Evolutionary conservation across 2,797 vertebrate species (phyloP).

Genomic region (Nasua narica): DNA sequence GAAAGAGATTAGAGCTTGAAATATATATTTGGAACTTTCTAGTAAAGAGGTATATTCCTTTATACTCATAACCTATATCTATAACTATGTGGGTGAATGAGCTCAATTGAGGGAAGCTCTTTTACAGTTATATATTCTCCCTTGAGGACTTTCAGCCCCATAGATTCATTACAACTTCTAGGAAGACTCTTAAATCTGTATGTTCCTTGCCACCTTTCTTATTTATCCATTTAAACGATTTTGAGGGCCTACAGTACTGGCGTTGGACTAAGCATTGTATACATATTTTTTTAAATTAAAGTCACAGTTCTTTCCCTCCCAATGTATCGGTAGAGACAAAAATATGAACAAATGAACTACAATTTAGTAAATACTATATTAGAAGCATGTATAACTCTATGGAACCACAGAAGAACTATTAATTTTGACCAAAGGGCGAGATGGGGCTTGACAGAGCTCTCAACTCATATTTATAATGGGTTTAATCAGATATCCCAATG

Average conservation of each 20-base stretch:
- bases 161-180: not conserved
- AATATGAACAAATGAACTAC: not conserved
- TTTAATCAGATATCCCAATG: not conserved
- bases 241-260: not conserved
- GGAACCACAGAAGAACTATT: not conserved
- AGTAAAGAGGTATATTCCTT: not conserved
- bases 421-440: conserved; percentile 13
- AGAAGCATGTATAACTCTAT: not conserved
- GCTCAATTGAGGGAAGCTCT: not conserved
- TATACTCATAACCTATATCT: not conserved
- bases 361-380: not conserved
- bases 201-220: not conserved
- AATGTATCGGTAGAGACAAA: not conserved
- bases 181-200: not conserved
- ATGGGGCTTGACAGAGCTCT: not conserved
- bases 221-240: not conserved
- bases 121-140: not conserved
- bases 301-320: not conserved
- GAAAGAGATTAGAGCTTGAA: not conserved
- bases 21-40: not conserved
- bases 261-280: not conserved
- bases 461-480: not conserved
- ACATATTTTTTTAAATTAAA: not conserved
- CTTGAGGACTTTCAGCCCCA: not conserved
- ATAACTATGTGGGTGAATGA: not conserved